Evolutionary conservation across 2,797 vertebrate species (phyloP).

Genomic region (Kryptolebias ocellatus): DNA sequence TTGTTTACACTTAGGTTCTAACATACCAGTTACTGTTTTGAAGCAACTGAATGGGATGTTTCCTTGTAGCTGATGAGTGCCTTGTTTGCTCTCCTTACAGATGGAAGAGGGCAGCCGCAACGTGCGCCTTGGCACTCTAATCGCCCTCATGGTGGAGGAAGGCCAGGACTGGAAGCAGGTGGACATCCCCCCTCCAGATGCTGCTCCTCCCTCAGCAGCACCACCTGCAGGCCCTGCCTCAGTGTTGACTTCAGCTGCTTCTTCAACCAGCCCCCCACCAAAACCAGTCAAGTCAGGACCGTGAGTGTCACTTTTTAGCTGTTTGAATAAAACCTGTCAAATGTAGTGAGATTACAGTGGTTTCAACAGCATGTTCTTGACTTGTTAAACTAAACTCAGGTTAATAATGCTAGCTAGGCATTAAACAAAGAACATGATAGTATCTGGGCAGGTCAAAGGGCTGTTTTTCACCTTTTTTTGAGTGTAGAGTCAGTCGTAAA

Average conservation of each 20-base stretch:
- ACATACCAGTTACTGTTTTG: neutral
- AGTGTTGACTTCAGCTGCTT: constrained; percentile 38
- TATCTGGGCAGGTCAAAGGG: no score
- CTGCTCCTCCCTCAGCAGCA: constrained; percentile 60
- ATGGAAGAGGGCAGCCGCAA: constrained; percentile 91
- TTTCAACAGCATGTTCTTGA: no score
- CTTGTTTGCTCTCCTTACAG: constrained; percentile 68
- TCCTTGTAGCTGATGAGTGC: neutral
- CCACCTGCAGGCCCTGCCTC: constrained; percentile 39
- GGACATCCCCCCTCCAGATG: constrained; percentile 83
- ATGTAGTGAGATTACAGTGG: neutral
- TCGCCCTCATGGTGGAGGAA: constrained; percentile 93
- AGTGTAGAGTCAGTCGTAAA: no score
- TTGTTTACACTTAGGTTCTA: constrained; percentile 1
- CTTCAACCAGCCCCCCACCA: constrained; percentile 57
- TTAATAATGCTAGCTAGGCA: no score
- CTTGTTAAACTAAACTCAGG: no score
- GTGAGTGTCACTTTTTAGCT: constrained; percentile 77
- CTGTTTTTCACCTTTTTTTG: no score
- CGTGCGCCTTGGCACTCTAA: constrained; percentile 88
- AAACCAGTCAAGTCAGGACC: constrained; percentile 61
- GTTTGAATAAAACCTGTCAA: neutral
- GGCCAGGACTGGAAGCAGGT: constrained; percentile 95
- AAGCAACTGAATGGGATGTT: constrained; percentile 6
- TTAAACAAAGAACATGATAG: no score